A percentile compares a stretch with the other conserved stretches of the same genome.
phyloP scores from a whole-genome alignment of 2,797 vertebrate genomes.

The Eupleurogrammus muticus region DNA sequence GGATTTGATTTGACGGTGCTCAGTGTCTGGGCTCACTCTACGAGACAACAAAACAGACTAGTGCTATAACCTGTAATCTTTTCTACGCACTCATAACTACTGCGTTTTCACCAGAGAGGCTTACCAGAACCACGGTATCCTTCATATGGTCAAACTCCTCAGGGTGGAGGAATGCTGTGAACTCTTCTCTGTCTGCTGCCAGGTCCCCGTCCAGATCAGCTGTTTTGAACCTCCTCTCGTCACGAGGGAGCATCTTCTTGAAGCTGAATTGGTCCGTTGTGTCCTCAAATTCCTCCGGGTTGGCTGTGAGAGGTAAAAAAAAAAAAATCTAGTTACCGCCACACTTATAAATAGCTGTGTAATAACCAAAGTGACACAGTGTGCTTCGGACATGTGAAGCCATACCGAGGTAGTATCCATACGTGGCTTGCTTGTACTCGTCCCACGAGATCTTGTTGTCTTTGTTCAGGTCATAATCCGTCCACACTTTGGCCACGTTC shows the following conservation, averaged over 20 bases:
- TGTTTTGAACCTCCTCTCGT: conserved; percentile 92
- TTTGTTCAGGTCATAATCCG: conserved; percentile 95
- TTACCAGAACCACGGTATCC: conserved; percentile 94
- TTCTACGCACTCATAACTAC: conserved; percentile 25
- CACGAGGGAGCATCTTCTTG: conserved; percentile 97
- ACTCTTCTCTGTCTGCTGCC: conserved; percentile 92
- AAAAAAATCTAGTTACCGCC: conserved; percentile 1
- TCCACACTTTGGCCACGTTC: conserved; percentile 97
- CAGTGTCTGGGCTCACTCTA: neutral
- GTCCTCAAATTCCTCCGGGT: conserved; percentile 93
- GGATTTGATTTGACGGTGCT: neutral
- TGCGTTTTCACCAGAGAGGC: conserved; percentile 45
- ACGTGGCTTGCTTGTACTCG: conserved; percentile 97
- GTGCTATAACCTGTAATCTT: neutral
- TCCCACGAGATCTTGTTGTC: conserved; percentile 97
- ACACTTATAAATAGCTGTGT: neutral
- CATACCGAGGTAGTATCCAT: conserved; percentile 96
- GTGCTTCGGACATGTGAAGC: neutral
- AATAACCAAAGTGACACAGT: neutral
- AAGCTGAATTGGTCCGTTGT: conserved; percentile 93
- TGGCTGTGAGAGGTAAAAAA: conserved; percentile 80
- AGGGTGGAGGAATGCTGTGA: conserved; percentile 96
- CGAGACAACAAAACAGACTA: neutral
- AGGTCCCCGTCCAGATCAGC: conserved; percentile 90
- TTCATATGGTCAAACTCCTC: conserved; percentile 99